Conservation (phyloP, 2,797 vertebrate genomes). For the Alcedo quadribrachys region DNA sequence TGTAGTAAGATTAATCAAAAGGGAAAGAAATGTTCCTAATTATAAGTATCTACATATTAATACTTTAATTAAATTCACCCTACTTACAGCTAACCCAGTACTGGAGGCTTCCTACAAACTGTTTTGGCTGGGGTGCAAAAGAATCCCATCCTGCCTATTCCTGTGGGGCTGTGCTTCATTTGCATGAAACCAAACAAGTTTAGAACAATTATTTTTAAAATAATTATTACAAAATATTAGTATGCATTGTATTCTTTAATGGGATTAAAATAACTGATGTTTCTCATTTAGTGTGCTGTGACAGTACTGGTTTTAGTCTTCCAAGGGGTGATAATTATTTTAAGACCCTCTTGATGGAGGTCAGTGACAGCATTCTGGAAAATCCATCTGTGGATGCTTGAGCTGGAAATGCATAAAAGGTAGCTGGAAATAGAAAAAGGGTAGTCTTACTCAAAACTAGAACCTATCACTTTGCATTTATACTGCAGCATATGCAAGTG, state of each 20-base stretch:
- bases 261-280: neutral
- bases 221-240: neutral
- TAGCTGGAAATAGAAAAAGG: neutral
- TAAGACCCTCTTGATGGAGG: constrained; percentile 2
- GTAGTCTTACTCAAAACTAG: neutral
- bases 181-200: neutral
- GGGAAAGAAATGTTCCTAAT: neutral
- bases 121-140: neutral
- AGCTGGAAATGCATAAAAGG: neutral
- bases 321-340: neutral
- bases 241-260: neutral
- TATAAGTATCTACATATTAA: neutral
- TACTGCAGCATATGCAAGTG: neutral
- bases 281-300: neutral
- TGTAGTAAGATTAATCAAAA: constrained; percentile 10
- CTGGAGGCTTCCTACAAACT: neutral
- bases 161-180: neutral
- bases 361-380: neutral
- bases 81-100: constrained; percentile 15
- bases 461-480: neutral
- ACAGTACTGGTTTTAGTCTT: neutral
- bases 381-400: neutral
- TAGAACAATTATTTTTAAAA: neutral
- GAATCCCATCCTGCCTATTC: neutral
- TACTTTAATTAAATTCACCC: constrained; percentile 56